phyloP scores from a whole-genome alignment of 2,797 vertebrate species.

The Taeniopygia guttata region DNA sequence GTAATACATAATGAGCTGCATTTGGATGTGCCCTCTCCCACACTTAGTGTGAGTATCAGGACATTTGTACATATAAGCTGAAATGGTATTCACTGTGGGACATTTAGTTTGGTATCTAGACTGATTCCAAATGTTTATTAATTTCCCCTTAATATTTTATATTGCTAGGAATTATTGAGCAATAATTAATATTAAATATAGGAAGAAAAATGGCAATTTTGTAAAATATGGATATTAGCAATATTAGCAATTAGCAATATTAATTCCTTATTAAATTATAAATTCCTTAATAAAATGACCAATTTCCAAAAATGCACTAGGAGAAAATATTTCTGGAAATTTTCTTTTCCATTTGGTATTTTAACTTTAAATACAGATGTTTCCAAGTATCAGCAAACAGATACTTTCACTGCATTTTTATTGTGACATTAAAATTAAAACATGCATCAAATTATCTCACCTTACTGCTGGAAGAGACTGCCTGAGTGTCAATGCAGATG shows the following conservation, averaged over 20 bases:
- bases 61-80: not conserved
- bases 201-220: not conserved
- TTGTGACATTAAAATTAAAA: not conserved
- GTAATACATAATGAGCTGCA: not conserved
- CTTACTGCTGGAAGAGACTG: not conserved
- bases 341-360: not conserved
- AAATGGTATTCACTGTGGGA: not conserved
- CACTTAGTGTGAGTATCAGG: not conserved
- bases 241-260: not conserved
- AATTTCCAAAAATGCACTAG: not conserved
- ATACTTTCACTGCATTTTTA: not conserved
- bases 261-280: no score
- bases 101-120: not conserved
- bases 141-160: not conserved
- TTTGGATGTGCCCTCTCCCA: not conserved
- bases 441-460: not conserved
- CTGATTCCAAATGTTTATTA: not conserved
- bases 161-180: not conserved
- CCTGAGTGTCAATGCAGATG: not conserved
- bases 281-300: not conserved
- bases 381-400: not conserved
- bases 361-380: not conserved
- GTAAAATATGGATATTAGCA: not conserved
- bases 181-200: not conserved
- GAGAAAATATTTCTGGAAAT: not conserved